These are phyloP conservation scores for Andrena camellia DNA, from an alignment of 2,888 invertebrate species.

Conservation along the genomic window DNA sequence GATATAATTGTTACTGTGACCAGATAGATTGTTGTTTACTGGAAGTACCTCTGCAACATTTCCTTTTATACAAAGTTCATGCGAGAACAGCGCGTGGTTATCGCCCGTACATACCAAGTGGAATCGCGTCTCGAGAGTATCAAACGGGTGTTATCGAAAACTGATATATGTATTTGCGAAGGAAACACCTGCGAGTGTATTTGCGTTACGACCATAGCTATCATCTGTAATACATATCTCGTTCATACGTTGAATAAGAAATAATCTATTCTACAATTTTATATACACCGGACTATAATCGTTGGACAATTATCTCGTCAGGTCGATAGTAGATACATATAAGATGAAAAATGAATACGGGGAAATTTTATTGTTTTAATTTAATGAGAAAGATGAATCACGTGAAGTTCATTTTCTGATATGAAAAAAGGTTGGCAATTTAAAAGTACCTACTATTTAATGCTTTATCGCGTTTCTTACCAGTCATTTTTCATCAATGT, in stretches of 20 bases:
- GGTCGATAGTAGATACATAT: not conserved
- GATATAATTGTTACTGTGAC: slow-evolving; percentile 23
- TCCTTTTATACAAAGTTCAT: slow-evolving; percentile 27
- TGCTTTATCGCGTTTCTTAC: slow-evolving; percentile 12
- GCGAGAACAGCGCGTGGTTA: slow-evolving; percentile 20
- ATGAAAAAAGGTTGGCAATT: not conserved
- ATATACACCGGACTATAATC: not conserved
- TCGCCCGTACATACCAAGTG: slow-evolving; percentile 17
- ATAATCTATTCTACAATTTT: slow-evolving; percentile 12
- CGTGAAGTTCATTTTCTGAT: not conserved
- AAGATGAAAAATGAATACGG: not conserved
- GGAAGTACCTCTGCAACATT: slow-evolving; percentile 5
- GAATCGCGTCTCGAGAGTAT: slow-evolving; percentile 10
- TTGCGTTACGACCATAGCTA: not conserved
- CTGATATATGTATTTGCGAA: slow-evolving; percentile 9
- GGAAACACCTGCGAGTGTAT: slow-evolving; percentile 1
- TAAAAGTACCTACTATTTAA: not conserved
- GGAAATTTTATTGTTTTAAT: not conserved
- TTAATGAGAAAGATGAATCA: not conserved
- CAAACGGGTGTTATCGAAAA: not conserved
- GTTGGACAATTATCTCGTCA: not conserved
- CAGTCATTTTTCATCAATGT: slow-evolving; percentile 13
- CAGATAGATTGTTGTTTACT: slow-evolving; percentile 15
- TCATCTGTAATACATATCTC: slow-evolving; percentile 23
- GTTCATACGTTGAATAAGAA: slow-evolving; percentile 16